Evolutionary conservation across 1,140 invertebrate species (phyloP).

Genomic region (Pseudomyrmex flavicornis): DNA sequence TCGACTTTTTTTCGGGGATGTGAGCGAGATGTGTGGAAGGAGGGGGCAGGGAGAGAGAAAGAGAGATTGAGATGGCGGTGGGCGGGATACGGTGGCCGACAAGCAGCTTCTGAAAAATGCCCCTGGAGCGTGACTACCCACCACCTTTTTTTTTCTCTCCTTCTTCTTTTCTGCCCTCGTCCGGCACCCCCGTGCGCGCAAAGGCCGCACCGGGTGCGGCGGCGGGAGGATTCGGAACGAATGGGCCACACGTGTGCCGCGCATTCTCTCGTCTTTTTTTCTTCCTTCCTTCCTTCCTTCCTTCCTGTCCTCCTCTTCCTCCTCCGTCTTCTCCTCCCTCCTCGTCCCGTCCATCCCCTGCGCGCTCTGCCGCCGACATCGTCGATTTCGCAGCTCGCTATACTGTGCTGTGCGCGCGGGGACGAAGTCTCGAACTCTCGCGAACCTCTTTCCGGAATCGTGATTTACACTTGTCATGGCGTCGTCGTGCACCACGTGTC

Average conservation of each 20-base stretch:
- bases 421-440: conserved; percentile 61
- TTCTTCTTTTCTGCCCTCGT: conserved; percentile 30
- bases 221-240: conserved; percentile 65
- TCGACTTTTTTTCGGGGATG: conserved; percentile 50
- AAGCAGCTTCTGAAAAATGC: conserved; percentile 71
- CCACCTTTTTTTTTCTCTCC: conserved; percentile 38
- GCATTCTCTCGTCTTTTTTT: conserved; percentile 54
- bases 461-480: conserved; percentile 74
- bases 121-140: conserved; percentile 70
- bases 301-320: conserved; percentile 14
- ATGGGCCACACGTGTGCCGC: conserved; percentile 71
- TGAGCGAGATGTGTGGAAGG: background rate
- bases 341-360: conserved; percentile 18
- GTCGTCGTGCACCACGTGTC: conserved; percentile 66
- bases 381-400: conserved; percentile 68
- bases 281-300: conserved; percentile 43
- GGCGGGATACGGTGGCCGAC: conserved; percentile 65
- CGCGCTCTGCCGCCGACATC: conserved; percentile 29
- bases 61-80: background rate
- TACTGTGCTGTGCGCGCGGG: conserved; percentile 10
- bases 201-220: conserved; percentile 45
- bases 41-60: background rate
- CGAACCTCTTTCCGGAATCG: conserved; percentile 54
- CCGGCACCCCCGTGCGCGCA: conserved; percentile 38
- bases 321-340: conserved; percentile 14